These are phyloP conservation scores for Tragelaphus buxtoni DNA, from an alignment of 2,113 vertebrate species.

Conservation along the genomic window DNA sequence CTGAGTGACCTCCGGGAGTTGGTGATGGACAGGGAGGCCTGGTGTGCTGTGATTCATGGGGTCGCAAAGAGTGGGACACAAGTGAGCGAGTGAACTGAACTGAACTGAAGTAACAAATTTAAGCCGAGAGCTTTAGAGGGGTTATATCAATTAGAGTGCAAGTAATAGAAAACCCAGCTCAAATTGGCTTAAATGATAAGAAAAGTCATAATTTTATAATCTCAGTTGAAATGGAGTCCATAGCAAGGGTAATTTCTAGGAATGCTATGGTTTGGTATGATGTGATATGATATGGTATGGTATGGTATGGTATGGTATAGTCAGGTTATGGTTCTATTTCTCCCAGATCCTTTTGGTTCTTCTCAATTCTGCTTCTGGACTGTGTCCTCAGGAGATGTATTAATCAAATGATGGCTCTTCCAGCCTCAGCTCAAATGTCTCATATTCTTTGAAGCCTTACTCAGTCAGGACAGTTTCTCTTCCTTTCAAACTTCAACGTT, in stretches of 20 bases:
- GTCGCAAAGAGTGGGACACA: too few species aligned
- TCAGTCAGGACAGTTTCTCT: background rate
- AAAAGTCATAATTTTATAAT: background rate
- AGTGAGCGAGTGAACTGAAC: too few species aligned
- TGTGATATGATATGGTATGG: background rate
- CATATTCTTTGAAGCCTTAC: background rate
- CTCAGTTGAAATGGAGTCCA: background rate
- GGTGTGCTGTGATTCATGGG: too few species aligned
- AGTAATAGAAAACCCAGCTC: background rate
- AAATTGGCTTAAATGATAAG: background rate
- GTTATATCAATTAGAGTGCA: background rate
- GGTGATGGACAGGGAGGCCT: too few species aligned
- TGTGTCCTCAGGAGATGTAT: background rate
- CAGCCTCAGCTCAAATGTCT: background rate
- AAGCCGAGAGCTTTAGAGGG: background rate
- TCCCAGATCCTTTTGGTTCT: background rate
- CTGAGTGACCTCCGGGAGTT: too few species aligned
- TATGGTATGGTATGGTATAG: background rate
- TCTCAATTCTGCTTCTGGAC: background rate
- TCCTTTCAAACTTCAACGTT: background rate
- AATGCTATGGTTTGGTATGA: background rate
- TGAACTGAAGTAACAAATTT: background rate
- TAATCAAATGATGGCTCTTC: background rate
- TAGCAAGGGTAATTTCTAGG: background rate
- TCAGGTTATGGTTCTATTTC: background rate